These are phyloP conservation scores for Cartodere bifasciata DNA, from an alignment of 2,888 invertebrate species.

Conservation along the genomic window DNA sequence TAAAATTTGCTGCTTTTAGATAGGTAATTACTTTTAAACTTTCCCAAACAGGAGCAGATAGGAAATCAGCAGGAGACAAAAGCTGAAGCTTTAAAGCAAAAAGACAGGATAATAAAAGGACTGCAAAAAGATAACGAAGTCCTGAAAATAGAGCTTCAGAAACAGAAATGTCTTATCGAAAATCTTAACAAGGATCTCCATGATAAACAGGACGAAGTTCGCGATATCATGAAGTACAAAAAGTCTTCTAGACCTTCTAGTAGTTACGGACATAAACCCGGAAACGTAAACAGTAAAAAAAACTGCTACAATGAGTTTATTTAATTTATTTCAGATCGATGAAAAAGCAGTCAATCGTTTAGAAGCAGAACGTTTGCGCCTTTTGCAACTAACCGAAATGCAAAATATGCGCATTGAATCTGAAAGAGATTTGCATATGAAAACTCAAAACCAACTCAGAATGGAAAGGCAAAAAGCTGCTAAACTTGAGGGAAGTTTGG, in stretches of 20 bases:
- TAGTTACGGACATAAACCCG: slow-evolving; percentile 11
- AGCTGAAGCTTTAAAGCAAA: slow-evolving; percentile 38
- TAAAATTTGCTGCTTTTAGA: no score
- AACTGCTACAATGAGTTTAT: background rate
- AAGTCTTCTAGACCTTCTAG: slow-evolving; percentile 12
- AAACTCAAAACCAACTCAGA: slow-evolving; percentile 29
- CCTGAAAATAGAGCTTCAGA: slow-evolving; percentile 30
- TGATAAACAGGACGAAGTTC: slow-evolving; percentile 38
- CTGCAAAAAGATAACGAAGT: slow-evolving; percentile 27
- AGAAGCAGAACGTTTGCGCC: slow-evolving; percentile 47
- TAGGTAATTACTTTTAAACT: slow-evolving; percentile 1
- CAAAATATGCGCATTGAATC: slow-evolving; percentile 44
- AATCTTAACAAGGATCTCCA: slow-evolving; percentile 37
- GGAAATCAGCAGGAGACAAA: slow-evolving; percentile 38
- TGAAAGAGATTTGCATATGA: slow-evolving; percentile 35
- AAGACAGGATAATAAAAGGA: slow-evolving; percentile 38
- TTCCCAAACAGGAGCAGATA: slow-evolving; percentile 37
- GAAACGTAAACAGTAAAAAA: slow-evolving; percentile 8
- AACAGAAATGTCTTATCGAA: slow-evolving; percentile 40
- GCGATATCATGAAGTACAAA: slow-evolving; percentile 35
- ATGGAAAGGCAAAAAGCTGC: slow-evolving; percentile 42
- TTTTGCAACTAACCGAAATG: slow-evolving; percentile 44
- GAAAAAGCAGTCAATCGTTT: slow-evolving; percentile 33
- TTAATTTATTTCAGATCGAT: slow-evolving; percentile 7
- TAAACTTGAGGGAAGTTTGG: slow-evolving; percentile 42